phyloP scores from a whole-genome alignment of 2,888 invertebrate genomes.

The Synanthedon vespiformis region DNA sequence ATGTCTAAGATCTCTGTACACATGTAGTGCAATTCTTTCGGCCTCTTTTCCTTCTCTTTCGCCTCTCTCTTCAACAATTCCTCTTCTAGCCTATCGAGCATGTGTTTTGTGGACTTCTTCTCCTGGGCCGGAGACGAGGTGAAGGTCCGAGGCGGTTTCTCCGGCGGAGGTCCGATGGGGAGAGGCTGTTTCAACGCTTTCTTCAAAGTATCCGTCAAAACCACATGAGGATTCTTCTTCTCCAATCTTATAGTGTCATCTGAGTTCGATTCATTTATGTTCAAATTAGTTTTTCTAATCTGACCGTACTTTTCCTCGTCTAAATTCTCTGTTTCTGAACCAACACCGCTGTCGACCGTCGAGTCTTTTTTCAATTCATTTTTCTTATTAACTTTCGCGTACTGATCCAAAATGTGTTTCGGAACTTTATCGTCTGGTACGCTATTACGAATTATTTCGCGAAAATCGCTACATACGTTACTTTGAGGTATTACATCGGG shows the following conservation, averaged over 20 bases:
- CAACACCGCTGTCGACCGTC: conserved; percentile 63
- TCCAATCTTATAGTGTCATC: conserved; percentile 56
- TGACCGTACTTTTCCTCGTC: conserved; percentile 48
- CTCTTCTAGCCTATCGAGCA: conserved; percentile 74
- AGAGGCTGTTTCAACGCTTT: conserved; percentile 76
- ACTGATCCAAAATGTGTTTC: conserved; percentile 57
- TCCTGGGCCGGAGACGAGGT: conserved; percentile 31
- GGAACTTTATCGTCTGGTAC: conserved; percentile 54
- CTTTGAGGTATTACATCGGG: neutral
- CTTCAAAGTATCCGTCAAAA: conserved; percentile 72
- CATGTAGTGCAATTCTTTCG: conserved; percentile 61
- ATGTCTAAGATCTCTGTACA: conserved; percentile 63
- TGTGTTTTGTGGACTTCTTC: conserved; percentile 71
- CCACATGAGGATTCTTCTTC: conserved; percentile 53
- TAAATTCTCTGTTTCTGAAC: conserved; percentile 60
- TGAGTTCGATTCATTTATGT: conserved; percentile 45
- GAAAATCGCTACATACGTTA: conserved; percentile 16
- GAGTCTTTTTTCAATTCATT: conserved; percentile 29
- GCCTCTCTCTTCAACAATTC: conserved; percentile 63
- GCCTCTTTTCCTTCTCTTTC: conserved; percentile 41
- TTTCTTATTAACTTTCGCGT: conserved; percentile 56
- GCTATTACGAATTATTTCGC: conserved; percentile 17
- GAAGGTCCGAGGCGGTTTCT: conserved; percentile 80
- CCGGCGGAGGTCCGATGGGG: conserved; percentile 78
- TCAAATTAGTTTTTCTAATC: conserved; percentile 40